Base-by-base conservation (phyloP, 1,140 invertebrate genomes). In the Panagrolaimus sp. region DNA sequence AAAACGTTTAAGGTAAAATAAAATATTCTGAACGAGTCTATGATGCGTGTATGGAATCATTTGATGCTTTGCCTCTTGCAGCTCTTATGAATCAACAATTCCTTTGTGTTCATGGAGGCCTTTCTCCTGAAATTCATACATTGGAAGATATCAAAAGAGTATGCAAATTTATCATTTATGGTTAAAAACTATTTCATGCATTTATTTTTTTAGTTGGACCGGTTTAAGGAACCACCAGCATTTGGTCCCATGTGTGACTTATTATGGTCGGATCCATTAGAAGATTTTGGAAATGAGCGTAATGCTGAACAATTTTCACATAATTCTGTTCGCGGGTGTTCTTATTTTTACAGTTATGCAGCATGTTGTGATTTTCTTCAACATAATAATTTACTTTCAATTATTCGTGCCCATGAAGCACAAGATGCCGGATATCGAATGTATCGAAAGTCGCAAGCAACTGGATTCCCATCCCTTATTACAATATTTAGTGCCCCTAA, bases 1-100 rank as follows among this genome's bases (percentile, higher is more conserved):
- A 38, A 38, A 38, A 38, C 31, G 45, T 57, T 87, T 65, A 85
- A 94, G 92, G 92, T 89, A 92, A 93, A 90, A 99, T 99, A 87
- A 99, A 99, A 88, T 99, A 98, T 88, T 97, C 94, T 82, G 95
- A 98, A 87, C 90, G 91, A 84, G 93, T 99, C 73, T 99, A 99
- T 87, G 95, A 98, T 87, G 93, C 94, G 73, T 98, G 96, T 87
- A 99, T 99, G 96, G 95, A 98, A 82, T 94, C 96, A 68, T 99
- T 99, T 86, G 96, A 99, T 87, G 98, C 95, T 87, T 89, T 99
- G 85, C 96, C 96, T 74, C 88, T 99, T 77, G 95, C 96, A 82
- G 96, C 96, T 78, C 89, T 99, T 77, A 98, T 99, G 95, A 98
- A 99, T 87, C 93, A 98, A 88, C 96, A 99, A 88, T 99, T 99